phyloP scores from a whole-genome alignment of 2,113 vertebrate species.

The Barbus barbus region DNA sequence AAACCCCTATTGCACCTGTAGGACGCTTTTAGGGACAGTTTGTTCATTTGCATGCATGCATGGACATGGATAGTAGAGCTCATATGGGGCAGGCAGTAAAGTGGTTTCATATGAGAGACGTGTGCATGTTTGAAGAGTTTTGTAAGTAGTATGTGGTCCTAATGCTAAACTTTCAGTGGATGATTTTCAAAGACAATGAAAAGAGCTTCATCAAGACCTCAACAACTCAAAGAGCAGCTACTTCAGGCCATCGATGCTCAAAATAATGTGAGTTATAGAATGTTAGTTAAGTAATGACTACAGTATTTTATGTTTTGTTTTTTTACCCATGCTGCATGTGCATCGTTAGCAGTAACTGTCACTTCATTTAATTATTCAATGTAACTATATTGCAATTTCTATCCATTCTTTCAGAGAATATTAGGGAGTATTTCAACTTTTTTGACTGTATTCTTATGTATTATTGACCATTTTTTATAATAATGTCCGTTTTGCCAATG shows the following conservation, averaged over 20 bases:
- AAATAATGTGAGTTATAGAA: background rate
- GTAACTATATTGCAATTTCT: background rate
- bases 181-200: background rate
- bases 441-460: too few species aligned
- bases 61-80: background rate
- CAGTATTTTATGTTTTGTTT: too few species aligned
- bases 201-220: conserved; percentile 23
- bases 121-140: background rate
- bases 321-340: background rate
- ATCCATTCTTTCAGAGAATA: background rate
- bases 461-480: too few species aligned
- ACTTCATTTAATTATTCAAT: background rate
- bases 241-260: conserved; percentile 13
- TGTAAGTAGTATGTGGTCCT: background rate
- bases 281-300: too few species aligned
- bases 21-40: background rate
- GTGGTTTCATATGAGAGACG: background rate
- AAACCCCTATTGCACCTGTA: background rate
- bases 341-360: background rate
- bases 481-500: too few species aligned
- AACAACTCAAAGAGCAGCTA: conserved; percentile 17
- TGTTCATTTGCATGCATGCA: background rate
- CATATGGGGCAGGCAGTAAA: background rate
- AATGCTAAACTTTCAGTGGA: background rate
- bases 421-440: too few species aligned